Evolutionary conservation across 2,113 vertebrate genomes (phyloP).

Genomic region (Gasterosteus nipponicus): DNA sequence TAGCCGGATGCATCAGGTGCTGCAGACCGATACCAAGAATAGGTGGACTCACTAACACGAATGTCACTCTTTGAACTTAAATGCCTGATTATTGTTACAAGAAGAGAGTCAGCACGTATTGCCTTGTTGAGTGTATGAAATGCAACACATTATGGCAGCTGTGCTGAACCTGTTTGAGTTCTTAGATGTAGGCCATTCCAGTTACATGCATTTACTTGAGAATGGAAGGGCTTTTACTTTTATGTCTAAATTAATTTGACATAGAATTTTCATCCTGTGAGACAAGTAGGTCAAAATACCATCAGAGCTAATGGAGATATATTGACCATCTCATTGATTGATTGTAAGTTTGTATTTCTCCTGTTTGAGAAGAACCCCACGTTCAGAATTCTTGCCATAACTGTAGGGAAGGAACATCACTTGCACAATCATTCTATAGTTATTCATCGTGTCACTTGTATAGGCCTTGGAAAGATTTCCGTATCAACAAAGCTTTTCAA

Average conservation of each 20-base stretch:
- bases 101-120: no score
- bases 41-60: no score
- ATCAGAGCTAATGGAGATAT: slow-evolving; percentile 5
- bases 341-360: not conserved
- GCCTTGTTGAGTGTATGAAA: no score
- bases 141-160: not conserved
- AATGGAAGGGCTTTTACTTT: fast-evolving
- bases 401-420: not conserved
- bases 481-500: not conserved
- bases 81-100: no score
- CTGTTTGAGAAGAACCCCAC: fast-evolving
- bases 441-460: not conserved
- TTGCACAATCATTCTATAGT: not conserved
- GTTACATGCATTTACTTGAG: not conserved
- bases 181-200: slow-evolving; percentile 8
- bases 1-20: no score
- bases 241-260: fast-evolving
- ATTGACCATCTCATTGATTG: not conserved
- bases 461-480: not conserved
- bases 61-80: no score
- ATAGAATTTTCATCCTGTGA: not conserved
- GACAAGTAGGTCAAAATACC: slow-evolving; percentile 13
- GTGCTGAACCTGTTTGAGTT: slow-evolving; percentile 5
- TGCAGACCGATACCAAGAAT: no score
- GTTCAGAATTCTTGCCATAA: fast-evolving